Base-by-base conservation (phyloP, 2,888 invertebrate species). In the Drosophila sordidapex region DNA sequence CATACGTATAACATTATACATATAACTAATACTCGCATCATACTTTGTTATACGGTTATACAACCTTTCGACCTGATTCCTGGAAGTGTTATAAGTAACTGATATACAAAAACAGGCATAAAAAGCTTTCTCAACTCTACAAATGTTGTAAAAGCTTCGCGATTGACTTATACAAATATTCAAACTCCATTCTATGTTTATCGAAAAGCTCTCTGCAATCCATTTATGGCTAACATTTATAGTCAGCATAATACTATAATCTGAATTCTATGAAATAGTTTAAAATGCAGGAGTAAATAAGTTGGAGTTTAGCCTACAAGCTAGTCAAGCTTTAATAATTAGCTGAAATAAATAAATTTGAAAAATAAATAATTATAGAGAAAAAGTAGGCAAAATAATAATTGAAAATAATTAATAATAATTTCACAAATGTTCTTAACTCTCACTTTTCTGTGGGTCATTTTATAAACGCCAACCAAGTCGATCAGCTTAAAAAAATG, bases 51-150 rank as follows among this genome's bases (percentile, higher is more conserved):
- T 46, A 46, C 15, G 1, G 13, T 36, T 8, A 46, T 46, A 46
- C 8, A 46, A 15, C 40, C 6, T 1, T 40, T 6, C 48, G 33
- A 25, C 29, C 18, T 4, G 15, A 11, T n/a, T n/a, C 3, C 0
- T 10, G 2, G 10, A 35, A 27, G 11, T 52, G 29, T 27, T 33
- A 21, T 21, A 29, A 2, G 1, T 3, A 25, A 5, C 13, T 18
- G 13, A 13, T 29, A 29, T 35, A 29, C 6, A 8, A n/a, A 29
- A 38, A 43, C 33, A 54, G 76, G 74, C 43, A 61, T 62, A 74
- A 75, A 33, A 4, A 27, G 46, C 53, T 66, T 2, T 10, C 0
- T 0, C 0, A 56, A 38, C n/a, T 62, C 58, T 40, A 54, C 61
- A 33, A 38, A 33, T 10, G 0, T 10, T 8, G 2, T 0, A 11